Conservation (phyloP, 2,888 invertebrate genomes). For the Meloe dianella region DNA sequence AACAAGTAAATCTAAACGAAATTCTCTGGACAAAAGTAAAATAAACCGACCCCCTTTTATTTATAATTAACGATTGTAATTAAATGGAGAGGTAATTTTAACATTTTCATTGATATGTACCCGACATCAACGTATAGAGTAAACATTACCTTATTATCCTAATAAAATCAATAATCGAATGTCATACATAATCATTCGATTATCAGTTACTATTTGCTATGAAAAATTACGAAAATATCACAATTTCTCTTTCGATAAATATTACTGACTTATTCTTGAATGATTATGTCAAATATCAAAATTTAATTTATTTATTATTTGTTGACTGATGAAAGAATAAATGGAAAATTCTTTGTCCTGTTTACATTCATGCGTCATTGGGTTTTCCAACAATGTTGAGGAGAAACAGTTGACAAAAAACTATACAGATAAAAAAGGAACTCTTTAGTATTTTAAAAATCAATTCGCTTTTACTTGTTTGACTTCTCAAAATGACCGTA, state of each 20-base stretch:
- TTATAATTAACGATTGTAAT: background rate
- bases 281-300: too few species aligned
- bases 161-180: constrained; percentile 6
- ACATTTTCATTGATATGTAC: background rate
- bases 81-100: background rate
- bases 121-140: background rate
- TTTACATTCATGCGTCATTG: background rate
- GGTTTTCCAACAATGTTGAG: background rate
- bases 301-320: background rate
- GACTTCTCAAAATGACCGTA: background rate
- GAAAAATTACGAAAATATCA: background rate
- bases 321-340: background rate
- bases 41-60: background rate
- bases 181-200: background rate
- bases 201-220: background rate
- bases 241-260: too few species aligned
- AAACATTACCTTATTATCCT: background rate
- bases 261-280: too few species aligned
- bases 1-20: background rate
- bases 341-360: background rate
- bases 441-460: background rate
- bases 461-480: background rate
- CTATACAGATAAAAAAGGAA: background rate
- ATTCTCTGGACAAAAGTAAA: background rate
- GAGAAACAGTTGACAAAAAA: background rate